Base-by-base conservation (phyloP, 2,888 invertebrate species). In the Scaptodrosophila latifasciaeformis region DNA sequence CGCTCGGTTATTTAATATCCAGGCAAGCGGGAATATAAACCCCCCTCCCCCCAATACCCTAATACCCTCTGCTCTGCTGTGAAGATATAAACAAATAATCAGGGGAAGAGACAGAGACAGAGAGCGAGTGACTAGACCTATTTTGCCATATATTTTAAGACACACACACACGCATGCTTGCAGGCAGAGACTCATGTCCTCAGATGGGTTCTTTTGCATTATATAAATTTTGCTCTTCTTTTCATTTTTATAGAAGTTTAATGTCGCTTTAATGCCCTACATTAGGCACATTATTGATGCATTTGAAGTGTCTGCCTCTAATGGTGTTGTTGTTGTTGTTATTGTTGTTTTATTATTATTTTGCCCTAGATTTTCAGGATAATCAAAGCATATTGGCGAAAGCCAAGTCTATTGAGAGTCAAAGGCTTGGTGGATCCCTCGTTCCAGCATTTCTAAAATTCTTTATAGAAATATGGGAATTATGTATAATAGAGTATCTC, bases 61-160 rank as follows among this genome's bases (percentile, higher is more conserved):
- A n/a, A n/a, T n/a, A n/a, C n/a, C n/a, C n/a, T n/a, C n/a, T n/a
- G n/a, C n/a, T n/a, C n/a, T n/a, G n/a, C 37, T 21, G 40, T 12
- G 34, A 44, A 57, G 58, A 56, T 55, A 75, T 68, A 76, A 70
- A 68, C 72, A 70, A 70, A 71, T 68, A 70, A 71, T 71, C 65
- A 75, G 48, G 43, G 59, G 57, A 21, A 10, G 17, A 13, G 35
- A 6, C 10, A n/a, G 7, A 40, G 35, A 47, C 17, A 42, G 24
- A n/a, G n/a, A n/a, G n/a, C n/a, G n/a, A n/a, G n/a, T n/a, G n/a
- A n/a, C n/a, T n/a, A n/a, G n/a, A n/a, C n/a, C n/a, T n/a, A n/a
- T n/a, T n/a, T n/a, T n/a, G n/a, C n/a, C n/a, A n/a, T n/a, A n/a
- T n/a, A n/a, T n/a, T n/a, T n/a, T n/a, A n/a, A n/a, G 21, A 24